Evolutionary conservation across 1,140 invertebrate genomes (phyloP), one percentile per base, ranked within the genome.

Genomic region (Bombus turneri): DNA sequence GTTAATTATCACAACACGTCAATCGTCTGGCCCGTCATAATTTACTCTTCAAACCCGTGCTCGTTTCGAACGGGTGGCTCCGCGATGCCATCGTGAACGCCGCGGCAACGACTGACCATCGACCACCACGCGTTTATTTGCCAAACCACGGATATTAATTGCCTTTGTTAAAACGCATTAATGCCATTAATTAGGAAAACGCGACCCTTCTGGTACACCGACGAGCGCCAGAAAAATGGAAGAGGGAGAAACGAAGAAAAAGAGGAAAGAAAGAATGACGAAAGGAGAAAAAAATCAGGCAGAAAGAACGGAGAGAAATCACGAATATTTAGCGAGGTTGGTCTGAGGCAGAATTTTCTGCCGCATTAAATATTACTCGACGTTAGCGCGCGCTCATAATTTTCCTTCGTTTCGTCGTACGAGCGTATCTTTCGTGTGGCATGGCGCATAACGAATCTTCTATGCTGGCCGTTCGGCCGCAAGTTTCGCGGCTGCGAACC

Each of bases 1-100:
- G 77, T 86, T 88, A 86, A 89, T 89, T 88, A 89, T 85, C 83
- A 41, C 69, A 57, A 85, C 83, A 41, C 78, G 78, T 81, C 83
- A 81, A 81, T 81, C 78, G 78, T 77, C 82, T 77, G 34, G 64
- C 18, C n/a, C 68, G 69, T 73, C 53, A 22, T 53, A 57, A 71
- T 53, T 71, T 72, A 47, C 82, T 43, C 75, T 72, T 81, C 31
- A 59, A 71, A 25, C 10, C 57, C 22, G 68, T 10, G 64, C 53
- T 28, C 31, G 39, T 64, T 73, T 72, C 77, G 34, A 41, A 85
- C n/a, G 37, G 68, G 15, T 12, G 43, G n/a, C 53, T 28, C 10
- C n/a, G 59, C 47, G 69, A 59, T 78, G 28, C 69, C 37, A 72
- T 72, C 69, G 39, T 3, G 28, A n/a, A n/a, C 39, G 28, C 37